These are phyloP conservation scores for Salarias fasciatus DNA, from an alignment of 2,797 vertebrate species.

Conservation along the genomic window DNA sequence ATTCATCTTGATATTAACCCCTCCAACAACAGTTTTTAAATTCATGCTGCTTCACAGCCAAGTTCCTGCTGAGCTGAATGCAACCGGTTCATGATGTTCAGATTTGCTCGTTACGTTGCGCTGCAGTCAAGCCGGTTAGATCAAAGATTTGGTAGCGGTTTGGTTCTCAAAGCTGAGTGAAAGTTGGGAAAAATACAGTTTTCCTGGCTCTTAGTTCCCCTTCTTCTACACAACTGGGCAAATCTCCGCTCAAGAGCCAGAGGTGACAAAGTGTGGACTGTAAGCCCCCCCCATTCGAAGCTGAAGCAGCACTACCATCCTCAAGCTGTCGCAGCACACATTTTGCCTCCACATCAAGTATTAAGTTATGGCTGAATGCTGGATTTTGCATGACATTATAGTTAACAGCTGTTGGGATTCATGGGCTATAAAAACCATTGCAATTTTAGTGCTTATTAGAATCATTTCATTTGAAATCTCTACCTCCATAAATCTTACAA, in stretches of 20 bases:
- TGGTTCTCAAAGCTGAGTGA: slow-evolving; percentile 13
- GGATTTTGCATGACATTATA: too few relatives aligned
- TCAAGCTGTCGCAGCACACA: too few relatives aligned
- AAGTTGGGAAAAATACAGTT: slow-evolving; percentile 1
- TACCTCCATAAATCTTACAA: too few relatives aligned
- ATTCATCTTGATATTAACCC: slow-evolving; percentile 45
- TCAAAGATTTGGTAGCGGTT: slow-evolving; percentile 21
- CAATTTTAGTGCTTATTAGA: too few relatives aligned
- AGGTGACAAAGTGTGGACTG: too few relatives aligned
- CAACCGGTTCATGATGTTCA: not conserved
- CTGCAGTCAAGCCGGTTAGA: slow-evolving; percentile 3
- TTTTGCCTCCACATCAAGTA: too few relatives aligned
- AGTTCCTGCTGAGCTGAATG: slow-evolving; percentile 27
- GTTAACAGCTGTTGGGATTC: too few relatives aligned
- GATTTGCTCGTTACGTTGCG: slow-evolving; percentile 22
- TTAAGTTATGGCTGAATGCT: too few relatives aligned
- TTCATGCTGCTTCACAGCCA: slow-evolving; percentile 17
- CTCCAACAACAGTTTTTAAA: slow-evolving; percentile 26
- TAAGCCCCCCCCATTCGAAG: too few relatives aligned
- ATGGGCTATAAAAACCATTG: too few relatives aligned
- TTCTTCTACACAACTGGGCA: slow-evolving; percentile 17
- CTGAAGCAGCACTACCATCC: too few relatives aligned
- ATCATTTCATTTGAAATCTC: too few relatives aligned
- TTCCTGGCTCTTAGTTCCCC: slow-evolving; percentile 24
- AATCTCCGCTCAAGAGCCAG: slow-evolving; percentile 17